Percentiles rank a stretch among this genome's conserved stretches.
Evolutionary conservation across 2,888 invertebrate genomes (phyloP).

Genomic region (Acrobasis suavella): DNA sequence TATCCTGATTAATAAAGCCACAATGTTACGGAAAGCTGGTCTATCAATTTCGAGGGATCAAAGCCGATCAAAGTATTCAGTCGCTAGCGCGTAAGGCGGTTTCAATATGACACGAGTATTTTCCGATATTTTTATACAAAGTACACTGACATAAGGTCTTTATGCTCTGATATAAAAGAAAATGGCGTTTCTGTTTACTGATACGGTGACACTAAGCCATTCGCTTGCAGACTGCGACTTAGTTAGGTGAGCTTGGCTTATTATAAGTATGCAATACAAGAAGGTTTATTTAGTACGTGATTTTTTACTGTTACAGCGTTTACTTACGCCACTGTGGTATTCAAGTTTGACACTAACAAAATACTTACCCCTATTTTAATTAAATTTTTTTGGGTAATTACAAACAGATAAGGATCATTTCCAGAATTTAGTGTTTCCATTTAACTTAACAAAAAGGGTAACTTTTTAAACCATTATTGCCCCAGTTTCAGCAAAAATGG

Average conservation of each 20-base stretch:
- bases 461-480: too few species aligned
- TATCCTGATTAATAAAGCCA: not conserved
- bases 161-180: constrained; percentile 17
- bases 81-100: not conserved
- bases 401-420: too few species aligned
- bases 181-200: constrained; percentile 13
- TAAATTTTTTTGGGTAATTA: too few species aligned
- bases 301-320: too few species aligned
- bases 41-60: constrained; percentile 2
- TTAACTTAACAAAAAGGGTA: too few species aligned
- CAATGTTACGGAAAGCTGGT: not conserved
- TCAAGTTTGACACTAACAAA: too few species aligned
- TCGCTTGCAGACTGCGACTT: not conserved
- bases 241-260: not conserved
- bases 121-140: constrained; percentile 16
- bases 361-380: too few species aligned
- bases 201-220: constrained; percentile 7
- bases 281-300: too few species aligned
- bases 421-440: too few species aligned
- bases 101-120: not conserved
- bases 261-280: not conserved
- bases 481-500: too few species aligned
- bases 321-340: too few species aligned
- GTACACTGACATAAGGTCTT: constrained; percentile 10
- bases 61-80: not conserved